Evolutionary conservation across 1,140 invertebrate species (phyloP).

Genomic region (Nautilus pompilius): DNA sequence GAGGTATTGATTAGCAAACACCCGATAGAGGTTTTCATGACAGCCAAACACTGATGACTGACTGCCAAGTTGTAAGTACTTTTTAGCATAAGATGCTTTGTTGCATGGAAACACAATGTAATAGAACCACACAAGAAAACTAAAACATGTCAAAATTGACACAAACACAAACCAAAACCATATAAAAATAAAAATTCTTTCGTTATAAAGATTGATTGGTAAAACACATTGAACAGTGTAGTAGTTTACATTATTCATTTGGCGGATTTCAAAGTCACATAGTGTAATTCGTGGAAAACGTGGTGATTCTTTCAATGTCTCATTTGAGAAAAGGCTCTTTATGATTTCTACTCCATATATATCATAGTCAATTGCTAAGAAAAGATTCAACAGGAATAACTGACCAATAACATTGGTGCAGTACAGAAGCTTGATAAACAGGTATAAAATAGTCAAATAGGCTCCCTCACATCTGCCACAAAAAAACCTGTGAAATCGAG

Average conservation of each 20-base stretch:
- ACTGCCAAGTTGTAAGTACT: too few relatives aligned
- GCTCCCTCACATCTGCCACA: constrained; percentile 57
- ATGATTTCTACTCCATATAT: constrained; percentile 58
- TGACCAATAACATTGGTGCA: constrained; percentile 57
- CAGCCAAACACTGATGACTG: too few relatives aligned
- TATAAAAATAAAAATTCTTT: constrained; percentile 53
- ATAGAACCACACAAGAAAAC: too few relatives aligned
- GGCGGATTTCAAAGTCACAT: constrained; percentile 58
- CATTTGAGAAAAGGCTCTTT: too few relatives aligned
- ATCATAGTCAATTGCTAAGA: constrained; percentile 57
- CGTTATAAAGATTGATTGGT: constrained; percentile 60
- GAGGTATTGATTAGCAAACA: too few relatives aligned
- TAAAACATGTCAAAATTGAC: constrained; percentile 14
- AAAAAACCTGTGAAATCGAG: constrained; percentile 41
- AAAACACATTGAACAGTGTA: constrained; percentile 56
- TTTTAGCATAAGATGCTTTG: too few relatives aligned
- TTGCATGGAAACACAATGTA: too few relatives aligned
- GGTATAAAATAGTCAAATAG: constrained; percentile 56
- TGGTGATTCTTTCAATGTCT: constrained; percentile 14
- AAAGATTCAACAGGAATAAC: constrained; percentile 57
- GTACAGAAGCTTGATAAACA: constrained; percentile 58
- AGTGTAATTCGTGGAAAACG: constrained; percentile 55
- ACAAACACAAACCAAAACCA: constrained; percentile 42
- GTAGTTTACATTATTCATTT: constrained; percentile 42
- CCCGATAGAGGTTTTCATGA: too few relatives aligned